Base-by-base conservation (phyloP, 1,140 invertebrate genomes). In the Dendrolimus kikuchii region DNA sequence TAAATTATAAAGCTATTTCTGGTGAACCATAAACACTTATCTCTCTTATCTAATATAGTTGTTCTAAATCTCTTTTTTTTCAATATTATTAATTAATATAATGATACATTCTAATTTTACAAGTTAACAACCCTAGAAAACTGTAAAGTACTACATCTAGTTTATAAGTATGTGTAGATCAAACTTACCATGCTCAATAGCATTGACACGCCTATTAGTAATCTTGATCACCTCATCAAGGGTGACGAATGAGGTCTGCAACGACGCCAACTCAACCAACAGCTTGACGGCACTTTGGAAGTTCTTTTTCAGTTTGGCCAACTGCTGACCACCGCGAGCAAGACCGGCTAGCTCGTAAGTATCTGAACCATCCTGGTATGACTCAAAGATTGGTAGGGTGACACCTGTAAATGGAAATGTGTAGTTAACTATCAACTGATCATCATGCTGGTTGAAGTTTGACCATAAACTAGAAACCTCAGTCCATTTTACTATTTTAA, bases 201-300 rank as follows among this genome's bases (percentile, higher is more conserved):
- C 99, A 88, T 99, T 99, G 8, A 99, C 99, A 92, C 99, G 93
- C 66, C 99, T 91, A 81, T 99, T 99, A 5, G 97, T 99, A 49
- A 97, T 93, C 89, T 99, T 99, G 67, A 99, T 99, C 23, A 98
- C 97, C 85, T 98, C 96, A 87, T 99, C 97, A 36, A 99, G 85
- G 40, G 96, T 98, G 2, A 99, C 95, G 78, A 99, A 99, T 37
- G 96, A 98, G 0, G 97, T 98, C 86, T 99, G 97, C 53, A 99
- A 83, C 1, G 97, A 98, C 5, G 98, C 98, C 58, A 99, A 86
- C 75, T 98, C 95, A 0, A 99, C 96, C n/a, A 99, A 86, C n/a
- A 99, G 86, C 74, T 97, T 95, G 0, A 99, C 92, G 55, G 97
- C 97, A 71, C 93, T 94, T 73, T 96, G 91, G 89, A 97, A 99